Base-by-base conservation (phyloP, 2,888 invertebrate genomes). In the Calliphora vomitoria region DNA sequence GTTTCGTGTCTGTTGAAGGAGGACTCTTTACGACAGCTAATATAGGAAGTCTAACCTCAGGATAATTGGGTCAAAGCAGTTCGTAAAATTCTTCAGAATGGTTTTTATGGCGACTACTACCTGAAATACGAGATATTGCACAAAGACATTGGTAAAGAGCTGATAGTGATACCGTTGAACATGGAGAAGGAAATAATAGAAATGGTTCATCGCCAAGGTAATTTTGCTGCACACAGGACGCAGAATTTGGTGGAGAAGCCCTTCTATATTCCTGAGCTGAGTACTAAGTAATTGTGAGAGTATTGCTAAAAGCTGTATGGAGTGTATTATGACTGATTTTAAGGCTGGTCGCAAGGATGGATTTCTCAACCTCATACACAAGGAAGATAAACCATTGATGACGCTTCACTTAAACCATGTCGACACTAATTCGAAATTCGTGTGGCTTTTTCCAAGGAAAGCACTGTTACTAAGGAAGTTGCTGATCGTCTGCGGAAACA, bases 1-100 rank as follows among this genome's bases (percentile, higher is more conserved):
- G 60, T 83, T 13, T 69, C 66, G 2, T 85, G 88, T 38, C 38
- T 88, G 8, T 15, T 88, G 44, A 66, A 84, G 0, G 84, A 86
- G 53, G 80, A 87, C 31, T 78, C 89, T 4, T n/a, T 88, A 18
- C 71, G 20, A 15, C 82, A 87, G 74, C 84, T 78, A 0, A n/a
- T 88, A 6, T 83, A 53, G 80, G 62, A 85, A 11, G 85, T 87
- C 11, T 86, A 88, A 44, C 10, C 79, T 18, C 31, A 79, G 35
- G 35, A 35, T 0, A 4, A 35, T 6, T 35, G 3, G 11, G 83
- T 86, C 10, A 86, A 79, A 38, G 87, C 76, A 13, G 55, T 89
- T 3, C 41, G 66, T 38, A 87, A 79, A 47, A 58, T 86, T 15
- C 53, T 89, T 4, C 82, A 86, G 25, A 79, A 68, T 8, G 55